Evolutionary conservation across 2,797 vertebrate genomes (phyloP), one percentile per base, ranked within the genome.

Genomic region (Pipistrellus pygmaeus): DNA sequence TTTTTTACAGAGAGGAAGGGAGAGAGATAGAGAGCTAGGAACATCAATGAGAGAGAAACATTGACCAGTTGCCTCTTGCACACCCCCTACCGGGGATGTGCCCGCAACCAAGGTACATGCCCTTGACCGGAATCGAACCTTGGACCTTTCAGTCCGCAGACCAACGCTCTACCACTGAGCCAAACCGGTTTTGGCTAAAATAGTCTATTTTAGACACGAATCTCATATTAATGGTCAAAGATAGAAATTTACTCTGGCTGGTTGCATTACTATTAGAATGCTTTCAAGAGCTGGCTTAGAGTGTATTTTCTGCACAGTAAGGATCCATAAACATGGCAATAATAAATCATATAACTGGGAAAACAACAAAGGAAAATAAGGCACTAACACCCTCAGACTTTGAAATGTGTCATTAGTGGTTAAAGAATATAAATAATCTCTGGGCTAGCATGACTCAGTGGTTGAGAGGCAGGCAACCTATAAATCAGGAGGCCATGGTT

Each of bases 391-490:
- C 0, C 12, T 83, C 15, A 18, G n/a, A 66, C 0, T 41, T 48
- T 94, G 9, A 89, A 84, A 81, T 73, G 25, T 89, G 84, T 81
- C 68, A 91, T 55, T 81, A 86, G 68, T 69, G 5, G 4, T 17
- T 83, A 84, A 7, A 80, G 11, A 86, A 85, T 48, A 35, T 57
- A 92, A 82, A 41, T 71, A 62, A 30, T 13, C 12, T 62, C 60
- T 62, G 12, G 60, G 12, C 12, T 62, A 62, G 11, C 60, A 62
- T 13, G 25, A 62, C 60, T 62, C 60, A 62, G 27, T 62, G 27
- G 27, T 30, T 30, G 27, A 13, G 38, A 41, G 6, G 27, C 5
- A 6, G 25, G 25, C 60, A 62, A 13, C 25, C 25, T 27, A 6
- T 60, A 60, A 12, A 27, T 21, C 25, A 27, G 57, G 60, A 62